These are phyloP conservation scores for Drosophila pectinifera DNA, from an alignment of 1,140 invertebrate genomes.

Conservation along the genomic window DNA sequence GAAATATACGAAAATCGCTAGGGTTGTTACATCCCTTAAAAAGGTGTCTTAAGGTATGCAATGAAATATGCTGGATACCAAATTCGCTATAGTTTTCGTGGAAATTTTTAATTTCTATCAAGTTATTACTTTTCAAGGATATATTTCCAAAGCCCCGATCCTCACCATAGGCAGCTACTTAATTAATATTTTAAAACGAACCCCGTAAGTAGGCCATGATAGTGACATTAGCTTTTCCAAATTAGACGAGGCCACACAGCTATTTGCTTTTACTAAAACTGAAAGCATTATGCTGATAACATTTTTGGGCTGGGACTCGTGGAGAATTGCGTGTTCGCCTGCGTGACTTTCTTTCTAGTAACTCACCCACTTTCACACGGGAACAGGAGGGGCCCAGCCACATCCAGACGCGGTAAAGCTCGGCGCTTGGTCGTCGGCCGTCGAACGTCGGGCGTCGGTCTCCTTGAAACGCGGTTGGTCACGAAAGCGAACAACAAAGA, in stretches of 20 bases:
- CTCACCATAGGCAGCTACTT: neutral
- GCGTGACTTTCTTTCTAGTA: slow-evolving; percentile 70
- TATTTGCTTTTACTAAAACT: slow-evolving; percentile 57
- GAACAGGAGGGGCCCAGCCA: neutral
- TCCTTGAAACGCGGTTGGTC: slow-evolving; percentile 81
- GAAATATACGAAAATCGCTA: neutral
- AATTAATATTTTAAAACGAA: slow-evolving; percentile 10
- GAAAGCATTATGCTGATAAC: slow-evolving; percentile 64
- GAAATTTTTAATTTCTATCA: neutral
- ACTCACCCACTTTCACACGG: slow-evolving; percentile 55
- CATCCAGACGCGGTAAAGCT: slow-evolving; percentile 29
- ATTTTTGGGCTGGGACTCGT: slow-evolving; percentile 46
- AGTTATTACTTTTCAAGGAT: neutral
- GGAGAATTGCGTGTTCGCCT: slow-evolving; percentile 72
- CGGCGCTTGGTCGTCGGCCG: slow-evolving; percentile 1
- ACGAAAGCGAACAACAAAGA: slow-evolving; percentile 71
- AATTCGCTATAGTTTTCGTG: no score
- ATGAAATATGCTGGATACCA: neutral
- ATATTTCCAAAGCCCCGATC: neutral
- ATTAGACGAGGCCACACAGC: slow-evolving; percentile 36
- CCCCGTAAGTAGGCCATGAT: slow-evolving; percentile 14
- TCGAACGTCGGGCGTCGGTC: slow-evolving; percentile 38
- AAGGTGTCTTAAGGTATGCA: neutral
- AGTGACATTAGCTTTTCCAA: slow-evolving; percentile 59
- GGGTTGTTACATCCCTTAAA: no score